Percentiles rank a stretch among this genome's conserved stretches.
Evolutionary conservation across 2,113 vertebrate species (phyloP).

Genomic region (Piaya cayana): DNA sequence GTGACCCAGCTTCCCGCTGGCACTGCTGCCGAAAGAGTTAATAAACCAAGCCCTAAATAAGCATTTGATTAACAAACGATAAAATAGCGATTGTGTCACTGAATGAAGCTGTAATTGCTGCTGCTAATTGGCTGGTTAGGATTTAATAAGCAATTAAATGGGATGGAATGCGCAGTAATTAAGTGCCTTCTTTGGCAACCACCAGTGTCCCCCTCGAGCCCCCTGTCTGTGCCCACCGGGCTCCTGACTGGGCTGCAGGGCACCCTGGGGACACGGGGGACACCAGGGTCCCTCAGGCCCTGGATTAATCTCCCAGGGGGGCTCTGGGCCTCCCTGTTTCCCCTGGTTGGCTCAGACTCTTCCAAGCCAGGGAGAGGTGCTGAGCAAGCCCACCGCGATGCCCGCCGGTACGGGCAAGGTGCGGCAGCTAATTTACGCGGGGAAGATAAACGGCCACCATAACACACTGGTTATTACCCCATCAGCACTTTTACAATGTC

Average conservation of each 20-base stretch:
- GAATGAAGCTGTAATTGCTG: slow-evolving; percentile 86
- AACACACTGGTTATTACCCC: slow-evolving; percentile 73
- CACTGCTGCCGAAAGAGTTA: slow-evolving; percentile 70
- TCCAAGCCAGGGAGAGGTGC: background rate
- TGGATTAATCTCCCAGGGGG: background rate
- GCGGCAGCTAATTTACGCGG: slow-evolving; percentile 61
- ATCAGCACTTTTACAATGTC: slow-evolving; percentile 81
- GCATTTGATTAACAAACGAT: slow-evolving; percentile 88
- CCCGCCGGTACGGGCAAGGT: slow-evolving; percentile 35
- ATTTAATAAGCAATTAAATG: slow-evolving; percentile 90
- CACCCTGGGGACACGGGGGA: background rate
- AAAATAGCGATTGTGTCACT: slow-evolving; percentile 86
- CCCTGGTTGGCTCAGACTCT: background rate
- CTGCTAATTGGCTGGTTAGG: slow-evolving; percentile 89
- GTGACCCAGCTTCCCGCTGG: background rate
- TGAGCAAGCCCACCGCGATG: background rate
- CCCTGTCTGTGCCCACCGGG: background rate
- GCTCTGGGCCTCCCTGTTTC: background rate
- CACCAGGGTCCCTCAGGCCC: background rate
- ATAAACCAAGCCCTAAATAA: slow-evolving; percentile 82
- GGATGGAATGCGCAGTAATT: slow-evolving; percentile 84
- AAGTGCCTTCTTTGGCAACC: slow-evolving; percentile 67
- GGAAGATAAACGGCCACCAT: slow-evolving; percentile 69
- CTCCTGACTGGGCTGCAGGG: background rate
- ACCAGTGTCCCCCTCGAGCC: background rate